Evolutionary conservation across 2,888 invertebrate genomes (phyloP).

Genomic region (Geophilus truncorum): DNA sequence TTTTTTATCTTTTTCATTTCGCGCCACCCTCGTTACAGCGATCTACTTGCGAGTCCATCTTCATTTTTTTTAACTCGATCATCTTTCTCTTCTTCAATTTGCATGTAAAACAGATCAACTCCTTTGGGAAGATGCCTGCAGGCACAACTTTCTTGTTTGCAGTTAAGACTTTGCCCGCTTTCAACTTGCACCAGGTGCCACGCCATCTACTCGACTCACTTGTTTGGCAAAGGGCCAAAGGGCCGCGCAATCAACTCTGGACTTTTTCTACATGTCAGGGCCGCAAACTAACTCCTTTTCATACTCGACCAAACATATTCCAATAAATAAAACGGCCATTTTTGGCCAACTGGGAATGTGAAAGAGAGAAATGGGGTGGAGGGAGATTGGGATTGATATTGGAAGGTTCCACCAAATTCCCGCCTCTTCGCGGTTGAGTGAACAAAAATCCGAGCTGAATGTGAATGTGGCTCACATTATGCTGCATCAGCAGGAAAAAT

Average conservation of each 20-base stretch:
- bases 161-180: conserved; percentile 4
- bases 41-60: conserved; percentile 5
- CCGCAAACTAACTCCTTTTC: background rate
- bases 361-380: background rate
- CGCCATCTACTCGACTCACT: background rate
- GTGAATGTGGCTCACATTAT: conserved; percentile 1
- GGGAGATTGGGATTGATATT: background rate
- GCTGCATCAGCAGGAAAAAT: conserved; percentile 20
- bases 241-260: background rate
- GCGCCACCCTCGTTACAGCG: background rate
- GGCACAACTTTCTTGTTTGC: conserved; percentile 20
- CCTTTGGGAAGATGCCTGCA: conserved; percentile 10
- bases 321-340: conserved; percentile 16
- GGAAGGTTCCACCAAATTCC: conserved; percentile 15
- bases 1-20: background rate
- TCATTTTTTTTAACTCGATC: conserved; percentile 15
- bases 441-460: background rate
- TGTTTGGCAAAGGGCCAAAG: background rate
- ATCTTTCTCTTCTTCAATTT: conserved; percentile 16
- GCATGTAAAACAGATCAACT: conserved; percentile 15
- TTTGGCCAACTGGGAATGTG: background rate
- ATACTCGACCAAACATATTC: conserved; percentile 7
- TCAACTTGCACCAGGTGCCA: background rate
- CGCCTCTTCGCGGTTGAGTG: conserved; percentile 12
- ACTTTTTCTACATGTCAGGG: conserved; percentile 1